Evolutionary conservation across 2,113 vertebrate species (phyloP).

Genomic region (Brachirus orientalis): DNA sequence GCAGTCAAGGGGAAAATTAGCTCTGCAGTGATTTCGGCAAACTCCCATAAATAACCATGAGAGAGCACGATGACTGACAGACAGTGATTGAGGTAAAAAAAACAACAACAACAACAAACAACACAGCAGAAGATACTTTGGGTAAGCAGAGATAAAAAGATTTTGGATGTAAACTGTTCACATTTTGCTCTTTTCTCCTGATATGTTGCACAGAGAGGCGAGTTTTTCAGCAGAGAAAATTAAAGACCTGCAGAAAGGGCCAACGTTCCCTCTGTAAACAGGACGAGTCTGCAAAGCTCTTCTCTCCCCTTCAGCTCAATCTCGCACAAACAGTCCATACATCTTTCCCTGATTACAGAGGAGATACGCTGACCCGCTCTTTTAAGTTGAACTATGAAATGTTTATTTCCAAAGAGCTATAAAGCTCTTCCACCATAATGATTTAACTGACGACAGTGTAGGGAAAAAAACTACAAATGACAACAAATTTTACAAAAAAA

Average conservation of each 20-base stretch:
- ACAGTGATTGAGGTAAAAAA: background rate
- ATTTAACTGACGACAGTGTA: no score
- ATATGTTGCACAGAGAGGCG: no score
- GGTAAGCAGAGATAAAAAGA: background rate
- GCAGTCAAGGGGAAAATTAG: constrained; percentile 45
- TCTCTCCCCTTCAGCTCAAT: background rate
- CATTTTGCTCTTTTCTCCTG: background rate
- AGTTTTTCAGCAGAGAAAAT: constrained; percentile 54
- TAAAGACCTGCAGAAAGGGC: constrained; percentile 36
- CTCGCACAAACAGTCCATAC: constrained; percentile 39
- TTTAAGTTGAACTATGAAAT: background rate
- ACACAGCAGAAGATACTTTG: background rate
- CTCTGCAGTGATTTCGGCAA: constrained; percentile 2
- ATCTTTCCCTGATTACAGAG: constrained; percentile 16
- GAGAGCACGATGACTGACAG: constrained; percentile 14
- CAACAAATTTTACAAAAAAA: no score
- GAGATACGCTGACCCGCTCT: constrained; percentile 15
- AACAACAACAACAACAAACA: background rate
- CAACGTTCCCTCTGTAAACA: no score
- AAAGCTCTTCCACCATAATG: no score
- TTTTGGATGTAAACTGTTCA: no score
- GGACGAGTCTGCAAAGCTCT: no score
- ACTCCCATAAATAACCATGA: constrained; percentile 21
- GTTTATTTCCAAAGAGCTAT: background rate
- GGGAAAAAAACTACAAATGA: no score